These are phyloP conservation scores for Ceratosolen solmsi DNA, from an alignment of 1,140 invertebrate genomes.

Conservation along the genomic window DNA sequence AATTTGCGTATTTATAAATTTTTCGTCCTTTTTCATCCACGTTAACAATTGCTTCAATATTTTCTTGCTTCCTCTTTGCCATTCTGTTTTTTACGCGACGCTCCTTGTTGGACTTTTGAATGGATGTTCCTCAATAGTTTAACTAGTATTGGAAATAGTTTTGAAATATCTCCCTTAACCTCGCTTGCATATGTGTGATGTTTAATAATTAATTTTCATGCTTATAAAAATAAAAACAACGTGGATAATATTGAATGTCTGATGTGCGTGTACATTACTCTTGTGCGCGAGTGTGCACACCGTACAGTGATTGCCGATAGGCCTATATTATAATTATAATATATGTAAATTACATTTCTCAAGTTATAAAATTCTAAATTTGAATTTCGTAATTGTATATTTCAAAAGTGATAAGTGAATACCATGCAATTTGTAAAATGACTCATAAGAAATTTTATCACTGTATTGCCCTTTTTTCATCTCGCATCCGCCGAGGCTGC, in stretches of 20 bases:
- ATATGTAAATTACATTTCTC: neutral
- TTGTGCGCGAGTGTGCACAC: neutral
- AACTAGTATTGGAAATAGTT: no score
- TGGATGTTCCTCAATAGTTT: no score
- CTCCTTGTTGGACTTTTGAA: no score
- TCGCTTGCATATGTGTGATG: no score
- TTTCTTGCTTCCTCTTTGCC: neutral
- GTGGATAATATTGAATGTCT: neutral
- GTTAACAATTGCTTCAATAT: neutral
- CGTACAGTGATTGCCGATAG: neutral
- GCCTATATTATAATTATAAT: neutral
- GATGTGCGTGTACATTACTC: neutral
- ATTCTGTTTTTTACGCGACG: no score
- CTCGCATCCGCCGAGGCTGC: neutral
- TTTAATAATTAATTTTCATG: no score
- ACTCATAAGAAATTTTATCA: conserved; percentile 38
- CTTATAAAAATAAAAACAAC: no score
- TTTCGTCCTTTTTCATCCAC: neutral
- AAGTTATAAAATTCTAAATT: conserved; percentile 16
- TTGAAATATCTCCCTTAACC: no score
- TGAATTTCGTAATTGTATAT: conserved; percentile 32
- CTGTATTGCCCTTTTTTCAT: conserved; percentile 21
- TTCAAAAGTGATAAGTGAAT: conserved; percentile 1
- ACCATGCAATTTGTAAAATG: conserved; percentile 31
- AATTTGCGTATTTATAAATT: neutral